phyloP scores from a whole-genome alignment of 2,888 invertebrate genomes.

The Dasysyrphus tricinctus region DNA sequence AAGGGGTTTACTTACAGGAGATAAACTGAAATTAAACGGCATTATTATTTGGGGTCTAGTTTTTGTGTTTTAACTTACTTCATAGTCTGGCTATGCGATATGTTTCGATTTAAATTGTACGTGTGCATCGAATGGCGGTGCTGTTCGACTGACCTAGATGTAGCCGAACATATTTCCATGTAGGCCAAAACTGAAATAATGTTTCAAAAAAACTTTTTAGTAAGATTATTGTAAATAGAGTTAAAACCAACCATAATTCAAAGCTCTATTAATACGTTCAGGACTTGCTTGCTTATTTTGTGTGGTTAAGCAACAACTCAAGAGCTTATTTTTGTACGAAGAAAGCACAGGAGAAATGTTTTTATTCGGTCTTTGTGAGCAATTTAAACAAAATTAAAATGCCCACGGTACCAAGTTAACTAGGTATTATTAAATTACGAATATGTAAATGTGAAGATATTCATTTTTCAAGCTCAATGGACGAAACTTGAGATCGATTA shows the following conservation, averaged over 20 bases:
- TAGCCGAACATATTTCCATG: slow-evolving; percentile 97
- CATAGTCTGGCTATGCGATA: slow-evolving; percentile 83
- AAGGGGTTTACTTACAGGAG: slow-evolving; percentile 58
- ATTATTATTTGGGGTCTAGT: not conserved
- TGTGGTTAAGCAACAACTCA: not conserved
- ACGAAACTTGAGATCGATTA: not conserved
- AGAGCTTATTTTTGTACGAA: not conserved
- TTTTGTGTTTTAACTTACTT: slow-evolving; percentile 80
- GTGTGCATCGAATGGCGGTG: slow-evolving; percentile 95
- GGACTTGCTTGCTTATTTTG: not conserved
- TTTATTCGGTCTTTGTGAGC: not conserved
- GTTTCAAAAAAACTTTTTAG: not conserved
- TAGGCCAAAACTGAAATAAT: slow-evolving; percentile 93
- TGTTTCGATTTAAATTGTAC: slow-evolving; percentile 85
- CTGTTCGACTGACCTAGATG: slow-evolving; percentile 89
- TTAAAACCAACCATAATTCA: slow-evolving; percentile 6
- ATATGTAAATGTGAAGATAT: not conserved
- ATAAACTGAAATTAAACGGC: slow-evolving; percentile 45
- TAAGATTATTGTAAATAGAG: not conserved
- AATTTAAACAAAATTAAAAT: not conserved
- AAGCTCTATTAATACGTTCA: slow-evolving; percentile 23
- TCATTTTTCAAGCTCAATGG: no score
- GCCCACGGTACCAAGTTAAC: not conserved
- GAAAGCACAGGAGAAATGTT: not conserved
- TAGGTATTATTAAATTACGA: not conserved